These are phyloP conservation scores for Trinectes maculatus DNA, from an alignment of 2,113 vertebrate species.

Conservation along the genomic window DNA sequence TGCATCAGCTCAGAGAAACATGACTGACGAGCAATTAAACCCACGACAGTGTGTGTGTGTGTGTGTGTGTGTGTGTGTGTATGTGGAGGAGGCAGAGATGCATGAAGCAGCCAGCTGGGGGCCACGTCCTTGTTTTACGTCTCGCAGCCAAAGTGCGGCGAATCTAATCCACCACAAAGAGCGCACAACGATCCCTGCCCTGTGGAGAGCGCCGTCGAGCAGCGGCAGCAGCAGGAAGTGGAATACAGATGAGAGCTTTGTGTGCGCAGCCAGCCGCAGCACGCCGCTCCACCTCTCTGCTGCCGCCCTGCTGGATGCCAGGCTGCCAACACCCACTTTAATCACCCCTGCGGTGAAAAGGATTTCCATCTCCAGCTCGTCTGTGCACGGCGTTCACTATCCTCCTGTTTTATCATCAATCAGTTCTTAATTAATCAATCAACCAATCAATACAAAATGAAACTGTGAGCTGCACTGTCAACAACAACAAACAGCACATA, in stretches of 20 bases:
- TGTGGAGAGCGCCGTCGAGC: neutral
- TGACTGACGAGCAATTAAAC: conserved; percentile 62
- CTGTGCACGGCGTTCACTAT: too few species aligned
- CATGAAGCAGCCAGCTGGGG: neutral
- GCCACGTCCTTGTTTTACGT: conserved; percentile 17
- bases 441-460: too few species aligned
- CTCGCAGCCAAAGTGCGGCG: conserved; percentile 26
- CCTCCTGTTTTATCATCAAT: too few species aligned
- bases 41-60: neutral
- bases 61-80: neutral
- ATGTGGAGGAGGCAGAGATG: neutral
- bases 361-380: neutral
- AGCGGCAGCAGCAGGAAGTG: conserved; percentile 5
- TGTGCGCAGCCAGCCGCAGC: conserved; percentile 48
- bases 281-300: conserved; percentile 22
- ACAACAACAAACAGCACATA: conserved; percentile 22
- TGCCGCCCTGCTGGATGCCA: too few species aligned
- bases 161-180: conserved; percentile 28
- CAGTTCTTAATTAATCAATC: too few species aligned
- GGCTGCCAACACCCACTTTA: conserved; percentile 36
- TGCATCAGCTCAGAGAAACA: conserved; percentile 31
- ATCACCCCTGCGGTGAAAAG: conserved; percentile 10
- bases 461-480: too few species aligned
- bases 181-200: conserved; percentile 42
- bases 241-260: conserved; percentile 60